Percentiles rank a stretch among this genome's conserved stretches.
These are phyloP conservation scores for Oedothorax gibbosus DNA, from an alignment of 1,140 invertebrate species.

Conservation along the genomic window DNA sequence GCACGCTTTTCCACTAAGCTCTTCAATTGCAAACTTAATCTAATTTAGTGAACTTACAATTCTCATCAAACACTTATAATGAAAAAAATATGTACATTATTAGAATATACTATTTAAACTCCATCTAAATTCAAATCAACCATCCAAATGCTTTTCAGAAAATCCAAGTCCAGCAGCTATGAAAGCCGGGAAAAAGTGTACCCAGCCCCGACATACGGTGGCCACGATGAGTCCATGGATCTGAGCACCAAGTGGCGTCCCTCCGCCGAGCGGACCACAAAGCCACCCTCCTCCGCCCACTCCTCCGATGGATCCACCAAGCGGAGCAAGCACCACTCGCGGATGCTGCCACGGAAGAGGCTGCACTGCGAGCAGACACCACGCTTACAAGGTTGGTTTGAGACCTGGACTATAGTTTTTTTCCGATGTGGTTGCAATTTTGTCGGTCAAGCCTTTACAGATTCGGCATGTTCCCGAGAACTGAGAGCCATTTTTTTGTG, in stretches of 20 bases:
- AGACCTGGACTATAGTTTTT: no score
- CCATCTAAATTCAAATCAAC: no score
- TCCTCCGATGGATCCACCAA: constrained; percentile 11
- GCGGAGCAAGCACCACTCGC: constrained; percentile 41
- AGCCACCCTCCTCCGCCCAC: constrained; percentile 24
- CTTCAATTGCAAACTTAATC: no score
- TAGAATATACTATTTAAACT: no score
- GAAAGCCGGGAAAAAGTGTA: constrained; percentile 50
- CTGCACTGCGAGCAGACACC: neutral
- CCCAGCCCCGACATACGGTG: constrained; percentile 5
- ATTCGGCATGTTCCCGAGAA: no score
- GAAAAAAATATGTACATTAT: no score
- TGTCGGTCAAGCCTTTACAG: no score
- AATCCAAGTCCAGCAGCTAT: constrained; percentile 41
- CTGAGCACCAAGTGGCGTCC: constrained; percentile 59
- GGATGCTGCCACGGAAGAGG: constrained; percentile 53
- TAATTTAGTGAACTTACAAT: no score
- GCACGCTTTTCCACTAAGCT: no score
- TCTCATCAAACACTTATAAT: no score
- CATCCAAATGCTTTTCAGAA: constrained; percentile 10
- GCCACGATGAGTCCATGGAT: constrained; percentile 54
- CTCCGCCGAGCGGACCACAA: constrained; percentile 16
- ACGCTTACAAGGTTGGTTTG: neutral
- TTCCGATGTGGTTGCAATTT: no score
- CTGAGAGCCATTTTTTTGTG: no score